Base-by-base conservation (phyloP, 2,797 vertebrate genomes). In the Neosalanx taihuensis region DNA sequence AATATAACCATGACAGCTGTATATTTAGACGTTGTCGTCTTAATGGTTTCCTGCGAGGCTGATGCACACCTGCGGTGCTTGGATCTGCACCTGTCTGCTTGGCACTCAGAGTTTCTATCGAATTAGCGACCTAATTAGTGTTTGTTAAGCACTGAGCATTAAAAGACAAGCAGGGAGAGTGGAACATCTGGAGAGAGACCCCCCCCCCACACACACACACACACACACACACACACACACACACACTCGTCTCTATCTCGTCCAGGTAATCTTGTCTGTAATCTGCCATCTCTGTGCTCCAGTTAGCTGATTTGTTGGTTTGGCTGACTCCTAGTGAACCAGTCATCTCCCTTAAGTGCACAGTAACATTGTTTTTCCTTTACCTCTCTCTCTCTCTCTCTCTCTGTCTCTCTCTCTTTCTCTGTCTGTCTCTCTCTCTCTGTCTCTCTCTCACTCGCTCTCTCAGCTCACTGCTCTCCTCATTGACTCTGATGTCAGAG, bases 401-500 rank as follows among this genome's bases (percentile, higher is more conserved):
- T 2, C 15, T 26, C 30, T 18, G 7, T 37, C 67, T 53, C 64
- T 62, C 57, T 33, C n/a, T n/a, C n/a, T n/a, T n/a, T n/a, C n/a
- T n/a, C n/a, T n/a, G n/a, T n/a, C n/a, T n/a, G n/a, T n/a, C n/a
- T n/a, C n/a, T n/a, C n/a, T n/a, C n/a, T n/a, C n/a, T n/a, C n/a
- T n/a, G n/a, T n/a, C n/a, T n/a, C n/a, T n/a, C n/a, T n/a, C n/a
- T n/a, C n/a, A n/a, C n/a, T n/a, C n/a, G n/a, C 53, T 71, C 60
- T 35, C 56, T 51, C 35, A 63, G 18, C 66, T 64, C 6, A 26
- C 62, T 23, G 61, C 35, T 63, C 46, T 53, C 64, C 3, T 15
- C 35, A 58, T 71, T 66, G 72, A 71, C 59, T 75, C 29, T 46
- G 18, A 63, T 63, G 73, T 62, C 59, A 68, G 70, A 68, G 59